phyloP scores from a whole-genome alignment of 2,888 invertebrate genomes.

The Blastobasis adustella region DNA sequence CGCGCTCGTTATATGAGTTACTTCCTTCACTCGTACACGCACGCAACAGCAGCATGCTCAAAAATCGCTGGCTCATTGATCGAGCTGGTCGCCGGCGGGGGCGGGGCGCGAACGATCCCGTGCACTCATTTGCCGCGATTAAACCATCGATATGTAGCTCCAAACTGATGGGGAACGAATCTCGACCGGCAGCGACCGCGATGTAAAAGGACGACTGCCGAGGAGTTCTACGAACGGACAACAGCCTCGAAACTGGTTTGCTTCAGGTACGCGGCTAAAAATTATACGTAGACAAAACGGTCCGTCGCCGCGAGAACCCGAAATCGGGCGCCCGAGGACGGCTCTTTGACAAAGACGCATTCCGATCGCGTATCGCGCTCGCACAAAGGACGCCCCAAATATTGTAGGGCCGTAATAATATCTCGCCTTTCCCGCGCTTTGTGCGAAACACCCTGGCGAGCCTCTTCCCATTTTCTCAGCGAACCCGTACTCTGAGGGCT shows the following conservation, averaged over 20 bases:
- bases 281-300: constrained; percentile 64
- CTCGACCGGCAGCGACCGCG: constrained; percentile 27
- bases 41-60: constrained; percentile 30
- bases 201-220: constrained; percentile 45
- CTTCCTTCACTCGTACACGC: constrained; percentile 31
- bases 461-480: not conserved
- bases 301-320: constrained; percentile 29
- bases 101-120: constrained; percentile 37
- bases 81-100: constrained; percentile 21
- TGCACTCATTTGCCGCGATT: constrained; percentile 37
- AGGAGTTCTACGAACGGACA: constrained; percentile 49
- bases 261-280: constrained; percentile 64
- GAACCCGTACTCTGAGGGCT: not conserved
- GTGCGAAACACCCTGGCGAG: constrained; percentile 6
- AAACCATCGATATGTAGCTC: constrained; percentile 30
- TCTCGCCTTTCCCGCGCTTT: constrained; percentile 8
- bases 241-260: constrained; percentile 54
- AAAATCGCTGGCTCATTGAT: constrained; percentile 38
- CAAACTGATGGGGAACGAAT: constrained; percentile 28
- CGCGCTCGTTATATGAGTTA: constrained; percentile 23
- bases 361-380: constrained; percentile 42
- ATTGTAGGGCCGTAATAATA: constrained; percentile 22
- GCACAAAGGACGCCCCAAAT: constrained; percentile 30
- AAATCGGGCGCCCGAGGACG: constrained; percentile 48
- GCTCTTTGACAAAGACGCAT: constrained; percentile 56